Evolutionary conservation across 1,140 invertebrate genomes (phyloP).

Genomic region (Planococcus citri): DNA sequence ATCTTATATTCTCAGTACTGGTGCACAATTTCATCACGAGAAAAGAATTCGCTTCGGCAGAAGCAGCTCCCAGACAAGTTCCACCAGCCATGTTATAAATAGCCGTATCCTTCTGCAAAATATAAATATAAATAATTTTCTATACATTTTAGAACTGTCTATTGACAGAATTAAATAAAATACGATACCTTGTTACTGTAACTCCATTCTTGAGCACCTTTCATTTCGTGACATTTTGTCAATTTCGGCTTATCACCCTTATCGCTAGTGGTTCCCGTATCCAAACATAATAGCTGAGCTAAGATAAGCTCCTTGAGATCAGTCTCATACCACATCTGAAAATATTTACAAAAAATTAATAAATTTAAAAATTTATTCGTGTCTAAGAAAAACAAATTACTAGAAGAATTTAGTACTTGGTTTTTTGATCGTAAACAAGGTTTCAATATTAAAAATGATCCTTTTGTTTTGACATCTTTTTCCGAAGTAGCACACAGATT

Average conservation of each 20-base stretch:
- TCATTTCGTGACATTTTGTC: conserved; percentile 84
- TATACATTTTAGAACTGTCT: neutral
- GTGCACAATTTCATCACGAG: conserved; percentile 60
- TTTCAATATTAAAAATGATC: conserved; percentile 52
- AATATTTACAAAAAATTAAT: conserved; percentile 24
- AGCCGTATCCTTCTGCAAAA: conserved; percentile 48
- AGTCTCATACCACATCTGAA: conserved; percentile 73
- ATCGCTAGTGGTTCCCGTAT: conserved; percentile 45
- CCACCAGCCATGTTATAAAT: conserved; percentile 78
- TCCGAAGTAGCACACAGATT: conserved; percentile 62
- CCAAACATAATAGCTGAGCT: conserved; percentile 70
- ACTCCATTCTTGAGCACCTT: conserved; percentile 79
- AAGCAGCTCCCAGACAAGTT: conserved; percentile 55
- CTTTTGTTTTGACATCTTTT: conserved; percentile 66
- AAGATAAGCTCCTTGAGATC: conserved; percentile 73
- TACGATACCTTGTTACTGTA: conserved; percentile 46
- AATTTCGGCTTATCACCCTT: conserved; percentile 43
- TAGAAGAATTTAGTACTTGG: conserved; percentile 45
- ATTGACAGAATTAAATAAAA: neutral
- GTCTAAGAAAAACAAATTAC: conserved; percentile 20
- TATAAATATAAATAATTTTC: conserved; percentile 24
- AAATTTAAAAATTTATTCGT: conserved; percentile 22
- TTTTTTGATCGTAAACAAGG: conserved; percentile 52
- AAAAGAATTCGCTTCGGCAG: conserved; percentile 38
- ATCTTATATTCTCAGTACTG: conserved; percentile 45